A percentile compares a stretch with the other conserved stretches of the same genome.
Evolutionary conservation across 1,140 invertebrate species (phyloP).

Genomic region (Heliconius hewitsoni): DNA sequence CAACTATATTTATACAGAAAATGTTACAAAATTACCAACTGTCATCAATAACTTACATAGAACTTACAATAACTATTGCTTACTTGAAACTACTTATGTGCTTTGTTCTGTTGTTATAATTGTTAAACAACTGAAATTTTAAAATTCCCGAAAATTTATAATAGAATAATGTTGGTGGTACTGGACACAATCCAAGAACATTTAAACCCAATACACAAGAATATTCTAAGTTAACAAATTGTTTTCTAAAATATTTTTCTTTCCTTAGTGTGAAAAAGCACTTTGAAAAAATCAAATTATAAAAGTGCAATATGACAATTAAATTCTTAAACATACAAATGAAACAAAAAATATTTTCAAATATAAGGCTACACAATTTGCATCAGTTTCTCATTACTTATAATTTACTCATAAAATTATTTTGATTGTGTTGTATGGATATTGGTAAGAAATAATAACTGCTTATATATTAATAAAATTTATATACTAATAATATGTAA

Average conservation of each 20-base stretch:
- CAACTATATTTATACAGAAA: conserved; percentile 12
- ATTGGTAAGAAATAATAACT: not conserved
- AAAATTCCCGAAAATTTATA: too few relatives aligned
- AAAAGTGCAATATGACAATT: not conserved
- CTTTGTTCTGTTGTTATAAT: conserved; percentile 4
- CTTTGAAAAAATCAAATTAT: not conserved
- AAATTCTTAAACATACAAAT: not conserved
- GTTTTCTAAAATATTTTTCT: not conserved
- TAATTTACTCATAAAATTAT: not conserved
- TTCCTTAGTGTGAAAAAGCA: not conserved
- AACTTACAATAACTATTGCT: conserved; percentile 8
- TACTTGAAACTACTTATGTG: conserved; percentile 6
- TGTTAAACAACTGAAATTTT: not conserved
- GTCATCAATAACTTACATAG: conserved; percentile 4
- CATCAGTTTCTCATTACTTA: not conserved
- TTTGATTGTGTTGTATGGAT: not conserved
- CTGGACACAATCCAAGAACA: too few relatives aligned
- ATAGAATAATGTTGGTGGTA: too few relatives aligned
- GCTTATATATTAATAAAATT: not conserved
- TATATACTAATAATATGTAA: not conserved
- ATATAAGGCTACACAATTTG: not conserved
- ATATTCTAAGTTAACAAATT: too few relatives aligned
- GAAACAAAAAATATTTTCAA: not conserved
- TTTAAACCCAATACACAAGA: too few relatives aligned
- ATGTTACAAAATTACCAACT: conserved; percentile 15